Conservation (phyloP, 23 tunicate species). For the Phallusia fumigata region DNA sequence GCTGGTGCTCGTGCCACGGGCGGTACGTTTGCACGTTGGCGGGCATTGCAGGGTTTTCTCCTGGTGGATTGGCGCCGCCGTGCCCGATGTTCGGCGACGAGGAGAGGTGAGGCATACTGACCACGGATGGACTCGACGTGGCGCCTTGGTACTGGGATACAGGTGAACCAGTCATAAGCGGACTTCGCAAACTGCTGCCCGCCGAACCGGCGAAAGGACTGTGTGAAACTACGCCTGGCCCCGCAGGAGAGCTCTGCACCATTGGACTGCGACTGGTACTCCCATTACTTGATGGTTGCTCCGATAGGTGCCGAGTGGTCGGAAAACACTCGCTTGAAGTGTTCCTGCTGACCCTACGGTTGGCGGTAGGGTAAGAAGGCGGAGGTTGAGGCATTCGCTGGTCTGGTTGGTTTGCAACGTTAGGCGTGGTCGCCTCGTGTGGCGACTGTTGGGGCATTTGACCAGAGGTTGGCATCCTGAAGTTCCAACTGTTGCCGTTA, state of each 20-base stretch:
- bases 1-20: slow-evolving; percentile 32
- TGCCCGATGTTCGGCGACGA: slow-evolving; percentile 18
- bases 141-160: slow-evolving; percentile 13
- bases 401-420: neutral
- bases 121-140: slow-evolving; percentile 15
- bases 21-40: slow-evolving; percentile 20
- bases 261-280: slow-evolving; percentile 51
- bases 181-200: slow-evolving; percentile 37
- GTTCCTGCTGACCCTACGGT: slow-evolving; percentile 30
- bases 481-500: neutral
- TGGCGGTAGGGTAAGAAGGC: slow-evolving; percentile 9
- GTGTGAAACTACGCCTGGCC: slow-evolving; percentile 9
- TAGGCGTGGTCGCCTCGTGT: neutral
- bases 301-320: slow-evolving; percentile 21
- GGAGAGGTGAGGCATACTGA: slow-evolving; percentile 27
- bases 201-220: slow-evolving; percentile 23
- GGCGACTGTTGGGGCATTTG: neutral
- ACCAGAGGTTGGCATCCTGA: neutral
- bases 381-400: neutral
- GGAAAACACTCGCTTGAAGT: slow-evolving; percentile 42
- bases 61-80: neutral
- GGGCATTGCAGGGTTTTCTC: neutral
- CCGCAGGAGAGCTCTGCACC: slow-evolving; percentile 49
- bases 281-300: slow-evolving; percentile 19
- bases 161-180: slow-evolving; percentile 37